Conservation (phyloP, 2,888 invertebrate species). For the Acronicta alni region DNA sequence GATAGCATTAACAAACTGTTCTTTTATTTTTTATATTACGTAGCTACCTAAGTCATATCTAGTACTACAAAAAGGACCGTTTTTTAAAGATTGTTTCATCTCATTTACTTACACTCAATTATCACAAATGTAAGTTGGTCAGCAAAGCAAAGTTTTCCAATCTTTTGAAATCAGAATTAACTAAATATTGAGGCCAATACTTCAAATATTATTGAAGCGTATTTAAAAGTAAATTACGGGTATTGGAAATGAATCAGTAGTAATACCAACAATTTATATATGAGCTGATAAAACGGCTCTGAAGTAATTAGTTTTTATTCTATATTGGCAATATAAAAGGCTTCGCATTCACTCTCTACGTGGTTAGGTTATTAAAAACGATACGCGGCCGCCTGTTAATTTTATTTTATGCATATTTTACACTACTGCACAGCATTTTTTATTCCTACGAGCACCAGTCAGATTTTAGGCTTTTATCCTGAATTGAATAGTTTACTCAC, state of each 20-base stretch:
- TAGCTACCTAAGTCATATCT: too few species aligned
- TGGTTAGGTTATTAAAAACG: slow-evolving; percentile 37
- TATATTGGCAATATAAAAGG: slow-evolving; percentile 47
- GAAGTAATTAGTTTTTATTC: slow-evolving; percentile 40
- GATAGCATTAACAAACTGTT: too few species aligned
- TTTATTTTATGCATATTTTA: slow-evolving; percentile 46
- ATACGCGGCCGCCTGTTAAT: slow-evolving; percentile 31
- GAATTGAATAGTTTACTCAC: not conserved
- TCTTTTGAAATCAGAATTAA: too few species aligned
- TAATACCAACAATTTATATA: slow-evolving; percentile 1
- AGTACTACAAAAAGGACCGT: too few species aligned
- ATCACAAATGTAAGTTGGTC: too few species aligned
- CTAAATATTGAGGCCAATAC: too few species aligned
- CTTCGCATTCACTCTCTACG: slow-evolving; percentile 38
- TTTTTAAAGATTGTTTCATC: too few species aligned
- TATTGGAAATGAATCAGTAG: slow-evolving; percentile 5
- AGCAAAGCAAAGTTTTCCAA: too few species aligned
- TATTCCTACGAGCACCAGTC: not conserved
- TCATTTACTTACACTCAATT: too few species aligned
- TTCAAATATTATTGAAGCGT: too few species aligned
- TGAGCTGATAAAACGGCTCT: slow-evolving; percentile 1
- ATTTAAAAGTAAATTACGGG: not conserved
- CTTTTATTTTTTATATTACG: too few species aligned
- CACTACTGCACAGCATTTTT: slow-evolving; percentile 20
- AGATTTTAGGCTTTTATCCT: slow-evolving; percentile 8